Evolutionary conservation across 2,888 invertebrate species (phyloP).

Genomic region (Blera fallax): DNA sequence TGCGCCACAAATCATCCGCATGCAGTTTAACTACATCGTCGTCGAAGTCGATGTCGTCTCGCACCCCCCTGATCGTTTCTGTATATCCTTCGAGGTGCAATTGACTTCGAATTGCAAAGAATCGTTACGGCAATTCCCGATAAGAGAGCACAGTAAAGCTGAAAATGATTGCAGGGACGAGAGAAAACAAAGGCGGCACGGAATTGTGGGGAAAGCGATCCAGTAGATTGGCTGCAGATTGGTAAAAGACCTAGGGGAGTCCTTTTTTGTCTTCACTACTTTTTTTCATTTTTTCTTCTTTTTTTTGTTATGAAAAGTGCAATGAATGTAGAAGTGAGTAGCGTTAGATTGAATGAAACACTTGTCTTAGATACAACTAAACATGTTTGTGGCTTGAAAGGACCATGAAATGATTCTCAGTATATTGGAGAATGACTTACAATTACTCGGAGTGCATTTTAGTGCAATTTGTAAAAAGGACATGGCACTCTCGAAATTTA

Average conservation of each 20-base stretch:
- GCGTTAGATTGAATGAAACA: neutral
- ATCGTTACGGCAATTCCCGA: conserved; percentile 58
- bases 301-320: neutral
- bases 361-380: neutral
- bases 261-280: neutral
- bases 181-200: conserved; percentile 26
- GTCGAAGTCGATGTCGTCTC: neutral
- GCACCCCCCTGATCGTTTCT: neutral
- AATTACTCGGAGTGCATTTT: no score
- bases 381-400: neutral
- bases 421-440: neutral
- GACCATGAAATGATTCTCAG: neutral
- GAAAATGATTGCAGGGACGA: conserved; percentile 46
- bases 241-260: conserved; percentile 36
- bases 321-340: neutral
- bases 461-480: no score
- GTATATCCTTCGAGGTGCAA: conserved; percentile 55
- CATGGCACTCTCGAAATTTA: no score
- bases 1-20: conserved; percentile 60
- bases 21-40: conserved; percentile 11
- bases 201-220: conserved; percentile 42
- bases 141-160: conserved; percentile 41
- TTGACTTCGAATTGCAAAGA: conserved; percentile 65
- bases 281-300: no score
- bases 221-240: conserved; percentile 55